phyloP scores from a whole-genome alignment of 2,797 vertebrate species.

The Sciaenops ocellatus region DNA sequence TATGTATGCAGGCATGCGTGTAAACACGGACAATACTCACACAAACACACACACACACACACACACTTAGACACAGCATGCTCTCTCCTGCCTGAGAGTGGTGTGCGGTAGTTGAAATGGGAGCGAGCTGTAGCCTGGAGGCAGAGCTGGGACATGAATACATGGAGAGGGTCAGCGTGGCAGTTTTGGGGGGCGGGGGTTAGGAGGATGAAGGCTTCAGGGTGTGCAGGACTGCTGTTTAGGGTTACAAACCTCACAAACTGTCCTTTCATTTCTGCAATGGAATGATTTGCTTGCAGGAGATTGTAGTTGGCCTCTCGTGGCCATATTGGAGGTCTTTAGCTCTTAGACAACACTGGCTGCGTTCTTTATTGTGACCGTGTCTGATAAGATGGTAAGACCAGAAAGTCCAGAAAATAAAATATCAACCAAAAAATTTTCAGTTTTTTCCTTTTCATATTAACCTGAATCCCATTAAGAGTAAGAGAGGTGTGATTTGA shows the following conservation, averaged over 20 bases:
- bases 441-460: not conserved
- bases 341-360: constrained; percentile 13
- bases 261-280: constrained; percentile 63
- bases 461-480: not conserved
- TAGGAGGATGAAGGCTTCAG: constrained; percentile 59
- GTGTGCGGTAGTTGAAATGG: constrained; percentile 64
- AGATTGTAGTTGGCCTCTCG: constrained; percentile 53
- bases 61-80: constrained; percentile 32
- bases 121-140: constrained; percentile 70
- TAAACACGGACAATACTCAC: constrained; percentile 68
- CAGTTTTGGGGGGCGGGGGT: constrained; percentile 50
- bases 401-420: constrained; percentile 25
- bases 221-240: constrained; percentile 61
- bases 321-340: constrained; percentile 30
- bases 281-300: constrained; percentile 30
- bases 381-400: constrained; percentile 34
- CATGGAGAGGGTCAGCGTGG: constrained; percentile 68
- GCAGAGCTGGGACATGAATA: constrained; percentile 68
- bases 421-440: too few species aligned
- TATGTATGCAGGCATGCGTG: constrained; percentile 69
- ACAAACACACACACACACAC: constrained; percentile 10
- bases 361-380: constrained; percentile 26
- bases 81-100: constrained; percentile 46
- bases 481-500: not conserved
- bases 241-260: constrained; percentile 69